Evolutionary conservation across 1,140 invertebrate genomes (phyloP).

Genomic region (Triops cancriformis): DNA sequence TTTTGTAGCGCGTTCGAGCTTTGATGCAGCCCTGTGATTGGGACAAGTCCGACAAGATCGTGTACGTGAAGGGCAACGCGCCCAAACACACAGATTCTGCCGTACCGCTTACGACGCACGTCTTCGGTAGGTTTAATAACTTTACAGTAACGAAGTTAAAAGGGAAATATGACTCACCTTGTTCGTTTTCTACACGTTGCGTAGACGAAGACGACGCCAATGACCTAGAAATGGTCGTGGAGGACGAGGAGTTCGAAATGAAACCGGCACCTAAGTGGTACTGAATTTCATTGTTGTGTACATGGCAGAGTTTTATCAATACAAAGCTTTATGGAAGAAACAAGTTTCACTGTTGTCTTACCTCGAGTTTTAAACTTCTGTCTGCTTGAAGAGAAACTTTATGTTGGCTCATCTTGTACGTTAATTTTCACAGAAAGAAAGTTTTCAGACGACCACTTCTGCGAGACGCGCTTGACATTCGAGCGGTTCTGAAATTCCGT

Average conservation of each 20-base stretch:
- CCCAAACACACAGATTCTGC: not conserved
- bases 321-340: not conserved
- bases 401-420: too few species aligned
- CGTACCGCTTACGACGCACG: not conserved
- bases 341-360: not conserved
- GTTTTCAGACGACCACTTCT: too few species aligned
- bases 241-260: not conserved
- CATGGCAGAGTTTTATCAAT: not conserved
- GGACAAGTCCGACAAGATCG: not conserved
- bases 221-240: not conserved
- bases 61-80: not conserved
- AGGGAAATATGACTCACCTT: not conserved
- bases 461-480: too few species aligned
- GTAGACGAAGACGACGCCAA: not conserved
- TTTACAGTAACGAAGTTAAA: not conserved
- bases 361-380: too few species aligned
- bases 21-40: slow-evolving; percentile 48
- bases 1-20: slow-evolving; percentile 44
- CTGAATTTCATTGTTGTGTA: not conserved
- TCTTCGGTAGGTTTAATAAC: not conserved
- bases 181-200: not conserved
- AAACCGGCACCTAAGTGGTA: not conserved
- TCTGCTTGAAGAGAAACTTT: too few species aligned
- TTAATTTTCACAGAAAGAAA: too few species aligned
- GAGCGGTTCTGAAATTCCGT: too few species aligned